Evolutionary conservation across 2,797 vertebrate genomes (phyloP).

Genomic region (Neosilurus hyrtlii): DNA sequence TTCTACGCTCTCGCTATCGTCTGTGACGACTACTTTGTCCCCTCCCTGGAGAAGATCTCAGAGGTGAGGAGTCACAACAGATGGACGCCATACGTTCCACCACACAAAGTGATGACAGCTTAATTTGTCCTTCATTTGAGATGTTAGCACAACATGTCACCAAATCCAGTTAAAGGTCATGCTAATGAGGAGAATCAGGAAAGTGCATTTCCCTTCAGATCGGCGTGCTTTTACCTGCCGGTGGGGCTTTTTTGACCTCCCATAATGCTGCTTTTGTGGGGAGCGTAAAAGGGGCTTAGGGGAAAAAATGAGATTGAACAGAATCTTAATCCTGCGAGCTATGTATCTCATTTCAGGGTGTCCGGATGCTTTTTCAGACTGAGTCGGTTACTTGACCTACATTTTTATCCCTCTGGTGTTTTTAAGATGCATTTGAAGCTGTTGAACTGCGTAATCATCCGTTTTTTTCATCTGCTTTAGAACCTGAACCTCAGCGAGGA

Average conservation of each 20-base stretch:
- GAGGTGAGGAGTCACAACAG: slow-evolving; percentile 65
- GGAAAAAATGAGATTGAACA: slow-evolving; percentile 35
- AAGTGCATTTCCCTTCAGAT: neutral
- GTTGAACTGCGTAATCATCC: slow-evolving; percentile 16
- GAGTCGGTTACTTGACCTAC: neutral
- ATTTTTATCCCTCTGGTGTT: neutral
- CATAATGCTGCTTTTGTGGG: slow-evolving; percentile 24
- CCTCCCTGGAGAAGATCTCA: slow-evolving; percentile 80
- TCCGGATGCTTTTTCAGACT: slow-evolving; percentile 3
- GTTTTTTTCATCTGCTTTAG: slow-evolving; percentile 56
- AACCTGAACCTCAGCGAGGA: slow-evolving; percentile 80
- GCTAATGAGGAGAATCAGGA: slow-evolving; percentile 29
- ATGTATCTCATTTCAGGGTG: slow-evolving; percentile 25
- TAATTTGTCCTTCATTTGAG: slow-evolving; percentile 25
- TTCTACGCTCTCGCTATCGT: slow-evolving; percentile 80
- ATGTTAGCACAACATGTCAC: slow-evolving; percentile 22
- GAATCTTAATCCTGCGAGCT: slow-evolving; percentile 32
- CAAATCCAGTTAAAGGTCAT: slow-evolving; percentile 34
- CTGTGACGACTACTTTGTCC: slow-evolving; percentile 81
- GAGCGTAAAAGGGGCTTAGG: slow-evolving; percentile 32
- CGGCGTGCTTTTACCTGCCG: too few relatives aligned
- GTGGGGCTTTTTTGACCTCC: neutral
- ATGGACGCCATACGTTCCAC: neutral
- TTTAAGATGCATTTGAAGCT: neutral
- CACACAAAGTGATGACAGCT: slow-evolving; percentile 31